These are phyloP conservation scores for Cynocephalus volans DNA, from an alignment of 2,113 vertebrate species.

Conservation along the genomic window DNA sequence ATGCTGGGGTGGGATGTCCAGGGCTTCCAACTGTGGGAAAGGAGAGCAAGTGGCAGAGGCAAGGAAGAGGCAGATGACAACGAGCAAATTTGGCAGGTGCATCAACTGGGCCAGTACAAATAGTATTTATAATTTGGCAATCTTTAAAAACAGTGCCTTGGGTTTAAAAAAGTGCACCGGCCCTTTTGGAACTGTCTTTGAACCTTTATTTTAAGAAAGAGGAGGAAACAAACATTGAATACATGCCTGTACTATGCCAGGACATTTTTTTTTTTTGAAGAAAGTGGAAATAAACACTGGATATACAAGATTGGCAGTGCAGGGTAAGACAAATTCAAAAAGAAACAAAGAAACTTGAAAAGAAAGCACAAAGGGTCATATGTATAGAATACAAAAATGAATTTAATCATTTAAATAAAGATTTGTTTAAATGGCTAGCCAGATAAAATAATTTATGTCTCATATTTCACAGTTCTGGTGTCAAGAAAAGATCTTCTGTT, in stretches of 20 bases:
- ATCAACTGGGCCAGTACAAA: neutral
- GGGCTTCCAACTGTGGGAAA: neutral
- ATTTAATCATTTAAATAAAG: neutral
- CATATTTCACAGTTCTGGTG: neutral
- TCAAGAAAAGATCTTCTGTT: constrained; percentile 35
- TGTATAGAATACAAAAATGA: neutral
- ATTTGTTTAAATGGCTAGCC: neutral
- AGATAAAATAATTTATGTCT: constrained; percentile 8
- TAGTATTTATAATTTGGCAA: neutral
- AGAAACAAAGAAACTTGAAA: constrained; percentile 45
- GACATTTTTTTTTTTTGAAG: neutral
- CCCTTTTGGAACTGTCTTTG: constrained; percentile 8
- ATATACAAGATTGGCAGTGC: neutral
- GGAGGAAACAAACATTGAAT: neutral
- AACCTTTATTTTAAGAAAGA: constrained; percentile 51
- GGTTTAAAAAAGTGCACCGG: neutral
- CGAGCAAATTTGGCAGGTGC: too few relatives aligned
- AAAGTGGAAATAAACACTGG: neutral
- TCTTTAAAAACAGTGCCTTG: neutral
- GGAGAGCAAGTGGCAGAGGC: neutral
- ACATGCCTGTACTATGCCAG: neutral
- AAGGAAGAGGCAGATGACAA: too few relatives aligned
- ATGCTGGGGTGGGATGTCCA: neutral
- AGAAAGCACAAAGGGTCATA: neutral
- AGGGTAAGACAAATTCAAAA: constrained; percentile 45